phyloP scores from a whole-genome alignment of 2,113 vertebrate species.

The Theristicus caerulescens region DNA sequence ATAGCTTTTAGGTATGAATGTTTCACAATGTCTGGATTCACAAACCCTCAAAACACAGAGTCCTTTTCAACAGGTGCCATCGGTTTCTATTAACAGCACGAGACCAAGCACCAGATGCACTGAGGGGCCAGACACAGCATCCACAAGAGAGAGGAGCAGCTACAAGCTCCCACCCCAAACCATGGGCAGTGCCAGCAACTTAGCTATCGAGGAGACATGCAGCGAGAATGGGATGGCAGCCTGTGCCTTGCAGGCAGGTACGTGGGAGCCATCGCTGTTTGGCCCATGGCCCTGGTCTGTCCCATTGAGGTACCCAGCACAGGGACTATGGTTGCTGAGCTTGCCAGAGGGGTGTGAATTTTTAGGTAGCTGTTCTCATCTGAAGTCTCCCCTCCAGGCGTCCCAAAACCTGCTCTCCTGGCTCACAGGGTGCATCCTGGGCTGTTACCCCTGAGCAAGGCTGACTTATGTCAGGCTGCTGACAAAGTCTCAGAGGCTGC shows the following conservation, averaged over 20 bases:
- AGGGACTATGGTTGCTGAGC: neutral
- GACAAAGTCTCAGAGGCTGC: neutral
- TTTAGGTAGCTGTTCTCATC: neutral
- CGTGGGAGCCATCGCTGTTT: rapidly evolving
- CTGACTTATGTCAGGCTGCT: neutral
- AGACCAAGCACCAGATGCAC: neutral
- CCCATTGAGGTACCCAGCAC: neutral
- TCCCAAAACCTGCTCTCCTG: neutral
- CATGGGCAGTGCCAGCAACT: neutral
- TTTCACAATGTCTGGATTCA: neutral
- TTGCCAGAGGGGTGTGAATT: neutral
- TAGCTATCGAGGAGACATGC: neutral
- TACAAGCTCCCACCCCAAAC: neutral
- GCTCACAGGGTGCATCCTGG: neutral
- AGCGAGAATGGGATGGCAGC: neutral
- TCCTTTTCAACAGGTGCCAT: neutral
- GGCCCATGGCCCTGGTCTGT: neutral
- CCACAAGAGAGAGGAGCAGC: neutral
- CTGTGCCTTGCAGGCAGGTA: neutral
- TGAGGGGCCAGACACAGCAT: neutral
- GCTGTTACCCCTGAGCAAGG: neutral
- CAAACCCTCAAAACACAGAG: neutral
- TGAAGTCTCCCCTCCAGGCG: neutral
- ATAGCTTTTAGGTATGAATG: neutral
- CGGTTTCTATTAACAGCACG: neutral